A percentile compares a stretch with the other conserved stretches of the same genome.
Conservation (phyloP, 2,113 vertebrate species). For the Rhea americana region DNA sequence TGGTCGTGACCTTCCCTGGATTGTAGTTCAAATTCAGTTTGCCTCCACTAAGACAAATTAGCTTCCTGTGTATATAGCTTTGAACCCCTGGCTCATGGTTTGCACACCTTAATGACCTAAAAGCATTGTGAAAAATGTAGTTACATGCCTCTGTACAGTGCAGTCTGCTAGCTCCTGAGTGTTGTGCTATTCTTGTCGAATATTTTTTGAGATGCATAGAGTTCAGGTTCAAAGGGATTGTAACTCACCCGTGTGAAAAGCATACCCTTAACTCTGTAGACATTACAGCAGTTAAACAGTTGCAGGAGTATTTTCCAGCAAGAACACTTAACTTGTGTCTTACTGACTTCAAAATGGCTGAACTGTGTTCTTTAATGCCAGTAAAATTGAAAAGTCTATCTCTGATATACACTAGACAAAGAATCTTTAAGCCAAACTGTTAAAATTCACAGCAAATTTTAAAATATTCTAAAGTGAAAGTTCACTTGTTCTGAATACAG, state of each 20-base stretch:
- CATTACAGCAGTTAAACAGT: neutral
- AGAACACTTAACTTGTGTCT: neutral
- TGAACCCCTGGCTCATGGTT: neutral
- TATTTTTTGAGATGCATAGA: neutral
- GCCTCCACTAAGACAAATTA: neutral
- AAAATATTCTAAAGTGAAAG: neutral
- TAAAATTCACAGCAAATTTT: neutral
- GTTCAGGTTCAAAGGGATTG: neutral
- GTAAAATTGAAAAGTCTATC: neutral
- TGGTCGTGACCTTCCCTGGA: neutral
- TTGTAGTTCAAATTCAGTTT: neutral
- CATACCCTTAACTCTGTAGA: neutral
- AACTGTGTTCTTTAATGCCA: neutral
- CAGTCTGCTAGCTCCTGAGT: too few species aligned
- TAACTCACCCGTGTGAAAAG: neutral
- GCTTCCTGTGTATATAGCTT: neutral
- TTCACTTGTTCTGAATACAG: neutral
- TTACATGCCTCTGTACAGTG: accelerated
- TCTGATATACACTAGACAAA: neutral
- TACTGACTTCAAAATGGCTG: neutral
- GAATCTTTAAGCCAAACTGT: neutral
- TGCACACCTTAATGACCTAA: neutral
- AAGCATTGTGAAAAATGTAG: neutral
- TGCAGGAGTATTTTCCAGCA: neutral
- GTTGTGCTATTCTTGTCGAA: neutral